These are phyloP conservation scores for Drosophila nr. medialis DNA, from an alignment of 2,888 invertebrate species.

Conservation along the genomic window DNA sequence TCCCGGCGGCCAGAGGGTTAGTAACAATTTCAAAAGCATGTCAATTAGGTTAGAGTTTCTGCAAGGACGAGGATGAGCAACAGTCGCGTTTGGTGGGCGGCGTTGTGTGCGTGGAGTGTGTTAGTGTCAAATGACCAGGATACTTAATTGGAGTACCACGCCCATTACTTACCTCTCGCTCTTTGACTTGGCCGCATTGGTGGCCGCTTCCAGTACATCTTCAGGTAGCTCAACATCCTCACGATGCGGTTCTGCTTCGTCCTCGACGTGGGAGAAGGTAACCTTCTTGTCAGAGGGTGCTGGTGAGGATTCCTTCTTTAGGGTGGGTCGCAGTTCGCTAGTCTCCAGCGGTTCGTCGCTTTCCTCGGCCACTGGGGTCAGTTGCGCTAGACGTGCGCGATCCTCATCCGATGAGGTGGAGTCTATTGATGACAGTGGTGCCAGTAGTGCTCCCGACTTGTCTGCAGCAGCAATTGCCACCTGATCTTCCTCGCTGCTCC, in stretches of 20 bases:
- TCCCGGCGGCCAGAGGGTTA: conserved; percentile 77
- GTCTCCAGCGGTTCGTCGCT: conserved; percentile 68
- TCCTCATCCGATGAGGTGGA: conserved; percentile 85
- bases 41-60: conserved; percentile 77
- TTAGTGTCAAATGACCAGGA: conserved; percentile 50
- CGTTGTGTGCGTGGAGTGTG: conserved; percentile 42
- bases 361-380: conserved; percentile 83
- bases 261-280: conserved; percentile 85
- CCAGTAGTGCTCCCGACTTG: conserved; percentile 65
- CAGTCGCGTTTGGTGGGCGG: conserved; percentile 24
- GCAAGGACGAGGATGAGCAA: conserved; percentile 67
- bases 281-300: conserved; percentile 85
- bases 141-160: background rate
- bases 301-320: conserved; percentile 85
- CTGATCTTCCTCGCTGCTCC: conserved; percentile 84
- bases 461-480: conserved; percentile 53
- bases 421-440: conserved; percentile 84
- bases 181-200: conserved; percentile 78
- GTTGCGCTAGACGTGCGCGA: conserved; percentile 68
- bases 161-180: conserved; percentile 85
- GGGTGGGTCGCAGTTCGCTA: conserved; percentile 69
- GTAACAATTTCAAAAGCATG: conserved; percentile 81
- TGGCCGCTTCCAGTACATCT: conserved; percentile 80
- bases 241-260: conserved; percentile 83
- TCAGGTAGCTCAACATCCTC: conserved; percentile 84